Evolutionary conservation across 2,888 invertebrate genomes (phyloP).

Genomic region (Cyclophora albipunctata): DNA sequence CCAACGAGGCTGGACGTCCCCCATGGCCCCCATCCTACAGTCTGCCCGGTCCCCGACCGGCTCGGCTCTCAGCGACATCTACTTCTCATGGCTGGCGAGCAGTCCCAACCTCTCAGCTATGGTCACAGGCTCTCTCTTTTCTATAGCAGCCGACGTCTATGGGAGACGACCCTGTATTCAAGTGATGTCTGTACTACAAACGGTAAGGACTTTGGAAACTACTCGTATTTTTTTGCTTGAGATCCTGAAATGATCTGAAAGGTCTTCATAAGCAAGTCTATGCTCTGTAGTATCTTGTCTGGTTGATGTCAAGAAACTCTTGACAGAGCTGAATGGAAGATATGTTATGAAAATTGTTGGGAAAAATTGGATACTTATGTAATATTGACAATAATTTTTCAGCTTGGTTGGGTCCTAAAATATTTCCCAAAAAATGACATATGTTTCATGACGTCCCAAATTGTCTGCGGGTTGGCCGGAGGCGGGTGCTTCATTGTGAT

Average conservation of each 20-base stretch:
- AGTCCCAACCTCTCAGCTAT: conserved; percentile 52
- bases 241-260: background rate
- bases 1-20: conserved; percentile 62
- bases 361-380: background rate
- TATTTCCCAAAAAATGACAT: conserved; percentile 19
- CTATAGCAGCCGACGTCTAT: conserved; percentile 46
- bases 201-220: conserved; percentile 35
- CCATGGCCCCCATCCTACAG: conserved; percentile 47
- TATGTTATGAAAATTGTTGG: background rate
- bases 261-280: background rate
- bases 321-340: background rate
- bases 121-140: conserved; percentile 46
- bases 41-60: conserved; percentile 44
- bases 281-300: background rate
- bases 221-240: background rate
- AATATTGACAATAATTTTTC: conserved; percentile 7
- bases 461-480: conserved; percentile 30
- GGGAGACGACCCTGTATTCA: conserved; percentile 58
- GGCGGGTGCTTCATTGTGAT: conserved; percentile 39
- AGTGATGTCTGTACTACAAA: conserved; percentile 56
- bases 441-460: conserved; percentile 35
- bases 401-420: conserved; percentile 35
- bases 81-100: conserved; percentile 62
- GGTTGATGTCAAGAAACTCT: background rate
- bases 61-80: conserved; percentile 37